Conservation (phyloP, 1,140 invertebrate species). For the Brachionus rotundiformis region DNA sequence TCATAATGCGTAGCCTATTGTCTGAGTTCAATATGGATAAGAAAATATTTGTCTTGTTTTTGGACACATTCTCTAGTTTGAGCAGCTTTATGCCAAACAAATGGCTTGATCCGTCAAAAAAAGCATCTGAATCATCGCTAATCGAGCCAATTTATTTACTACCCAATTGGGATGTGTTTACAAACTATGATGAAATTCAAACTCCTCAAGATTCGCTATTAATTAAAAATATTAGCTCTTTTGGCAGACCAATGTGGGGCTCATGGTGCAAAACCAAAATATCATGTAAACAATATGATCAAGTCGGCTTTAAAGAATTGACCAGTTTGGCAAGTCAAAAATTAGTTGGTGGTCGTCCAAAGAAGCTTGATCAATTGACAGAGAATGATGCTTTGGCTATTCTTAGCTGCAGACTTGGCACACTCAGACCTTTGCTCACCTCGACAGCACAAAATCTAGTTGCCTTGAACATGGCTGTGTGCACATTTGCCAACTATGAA, state of each 20-base stretch:
- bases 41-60: background rate
- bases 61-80: constrained; percentile 2
- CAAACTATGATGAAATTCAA: background rate
- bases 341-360: background rate
- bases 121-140: background rate
- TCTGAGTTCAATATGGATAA: background rate
- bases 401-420: background rate
- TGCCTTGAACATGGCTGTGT: background rate
- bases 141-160: constrained; percentile 21
- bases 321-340: background rate
- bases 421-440: background rate
- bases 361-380: background rate
- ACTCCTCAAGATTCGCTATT: constrained; percentile 3
- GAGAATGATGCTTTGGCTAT: background rate
- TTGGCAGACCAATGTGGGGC: constrained; percentile 2
- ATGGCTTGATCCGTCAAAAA: background rate
- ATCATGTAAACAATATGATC: background rate
- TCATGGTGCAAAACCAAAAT: background rate
- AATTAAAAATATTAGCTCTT: background rate
- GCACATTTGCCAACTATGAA: background rate
- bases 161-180: background rate
- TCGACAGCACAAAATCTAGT: background rate
- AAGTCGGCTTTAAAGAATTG: background rate
- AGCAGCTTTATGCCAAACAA: constrained; percentile 8
- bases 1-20: background rate